Conservation (phyloP, 2,888 invertebrate genomes). For the Gryllus longicercus region DNA sequence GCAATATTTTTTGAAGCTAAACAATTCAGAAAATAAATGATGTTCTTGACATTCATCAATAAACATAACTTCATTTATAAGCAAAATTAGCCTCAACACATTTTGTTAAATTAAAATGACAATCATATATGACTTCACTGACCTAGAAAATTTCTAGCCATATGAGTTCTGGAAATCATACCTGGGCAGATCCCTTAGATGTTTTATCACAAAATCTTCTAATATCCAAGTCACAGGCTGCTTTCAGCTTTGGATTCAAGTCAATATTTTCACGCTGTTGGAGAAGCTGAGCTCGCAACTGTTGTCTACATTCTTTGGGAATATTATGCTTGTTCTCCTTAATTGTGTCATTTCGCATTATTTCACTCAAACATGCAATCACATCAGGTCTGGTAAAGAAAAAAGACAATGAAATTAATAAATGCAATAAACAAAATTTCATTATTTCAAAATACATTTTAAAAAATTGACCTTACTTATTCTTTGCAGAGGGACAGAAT, state of each 20-base stretch:
- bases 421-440: background rate
- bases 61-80: no score
- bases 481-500: constrained; percentile 51
- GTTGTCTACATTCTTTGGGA: constrained; percentile 84
- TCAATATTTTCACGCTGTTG: constrained; percentile 87
- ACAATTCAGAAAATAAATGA: no score
- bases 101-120: no score
- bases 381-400: constrained; percentile 56
- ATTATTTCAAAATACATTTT: no score
- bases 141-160: background rate
- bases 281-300: constrained; percentile 84
- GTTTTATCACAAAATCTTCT: constrained; percentile 65
- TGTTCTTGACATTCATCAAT: no score
- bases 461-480: constrained; percentile 44
- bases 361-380: constrained; percentile 83
- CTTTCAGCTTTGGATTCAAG: constrained; percentile 78
- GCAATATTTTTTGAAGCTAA: no score
- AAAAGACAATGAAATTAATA: background rate
- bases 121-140: background rate
- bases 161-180: constrained; percentile 40
- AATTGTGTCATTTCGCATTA: constrained; percentile 85
- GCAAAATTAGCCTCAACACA: no score
- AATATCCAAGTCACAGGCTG: constrained; percentile 78
- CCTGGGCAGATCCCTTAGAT: constrained; percentile 62
- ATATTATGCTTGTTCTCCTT: constrained; percentile 70